Evolutionary conservation across 2,113 vertebrate genomes (phyloP).

Genomic region (Capreolus pygargus): DNA sequence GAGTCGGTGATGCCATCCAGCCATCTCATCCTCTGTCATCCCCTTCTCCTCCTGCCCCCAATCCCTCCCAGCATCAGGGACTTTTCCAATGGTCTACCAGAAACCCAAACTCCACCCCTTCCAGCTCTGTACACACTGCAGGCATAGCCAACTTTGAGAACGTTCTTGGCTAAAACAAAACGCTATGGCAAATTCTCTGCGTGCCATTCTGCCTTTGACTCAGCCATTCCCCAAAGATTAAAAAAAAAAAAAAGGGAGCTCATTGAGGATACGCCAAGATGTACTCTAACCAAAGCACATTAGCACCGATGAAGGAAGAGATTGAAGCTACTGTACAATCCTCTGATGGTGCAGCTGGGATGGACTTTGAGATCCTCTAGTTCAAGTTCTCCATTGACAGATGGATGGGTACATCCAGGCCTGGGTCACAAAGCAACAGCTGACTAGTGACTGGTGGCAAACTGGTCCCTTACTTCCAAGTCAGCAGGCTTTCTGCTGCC

Average conservation of each 20-base stretch:
- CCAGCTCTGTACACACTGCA: not conserved
- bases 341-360: not conserved
- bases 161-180: conserved; percentile 58
- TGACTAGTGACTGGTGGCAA: not conserved
- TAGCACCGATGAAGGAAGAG: not conserved
- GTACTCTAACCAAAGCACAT: not conserved
- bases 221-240: conserved; percentile 32
- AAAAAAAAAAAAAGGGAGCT: conserved; percentile 28
- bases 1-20: too few relatives aligned
- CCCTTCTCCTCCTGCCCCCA: too few relatives aligned
- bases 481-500: not conserved
- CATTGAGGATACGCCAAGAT: conserved; percentile 3
- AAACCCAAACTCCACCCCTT: conserved; percentile 18
- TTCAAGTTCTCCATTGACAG: not conserved
- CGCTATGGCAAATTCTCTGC: conserved; percentile 29
- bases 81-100: not conserved
- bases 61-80: too few relatives aligned
- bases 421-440: not conserved
- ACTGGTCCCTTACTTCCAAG: not conserved
- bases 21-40: too few relatives aligned
- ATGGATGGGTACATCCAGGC: not conserved
- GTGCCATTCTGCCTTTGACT: conserved; percentile 48
- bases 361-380: not conserved
- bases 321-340: not conserved
- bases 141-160: not conserved